A percentile compares a stretch with the other conserved stretches of the same genome.
phyloP scores from a whole-genome alignment of 2,113 vertebrate species.

The Callithrix jacchus region DNA sequence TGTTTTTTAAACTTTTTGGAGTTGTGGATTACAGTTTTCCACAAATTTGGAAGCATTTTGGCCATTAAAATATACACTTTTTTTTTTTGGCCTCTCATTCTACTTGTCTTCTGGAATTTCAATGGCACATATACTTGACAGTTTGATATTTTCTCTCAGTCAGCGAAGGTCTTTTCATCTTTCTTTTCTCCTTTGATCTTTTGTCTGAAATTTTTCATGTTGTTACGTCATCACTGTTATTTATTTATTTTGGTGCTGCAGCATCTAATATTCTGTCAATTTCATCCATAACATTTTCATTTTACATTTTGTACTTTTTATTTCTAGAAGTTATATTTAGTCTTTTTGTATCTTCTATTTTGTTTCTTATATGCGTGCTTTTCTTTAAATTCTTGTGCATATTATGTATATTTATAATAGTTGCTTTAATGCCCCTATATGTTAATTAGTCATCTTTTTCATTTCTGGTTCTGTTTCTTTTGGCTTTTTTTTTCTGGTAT shows the following conservation, averaged over 20 bases:
- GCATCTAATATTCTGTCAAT: not conserved
- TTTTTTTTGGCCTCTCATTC: not conserved
- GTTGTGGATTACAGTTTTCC: not conserved
- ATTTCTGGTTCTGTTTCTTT: not conserved
- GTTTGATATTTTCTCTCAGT: conserved; percentile 1
- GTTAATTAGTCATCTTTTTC: not conserved
- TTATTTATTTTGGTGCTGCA: not conserved
- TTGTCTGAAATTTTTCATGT: not conserved
- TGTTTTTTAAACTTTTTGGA: not conserved
- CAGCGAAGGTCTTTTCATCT: not conserved
- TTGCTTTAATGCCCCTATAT: not conserved
- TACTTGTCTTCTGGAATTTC: not conserved
- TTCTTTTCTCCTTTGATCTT: not conserved
- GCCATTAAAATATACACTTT: not conserved
- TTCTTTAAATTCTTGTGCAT: not conserved
- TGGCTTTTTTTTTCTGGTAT: not conserved
- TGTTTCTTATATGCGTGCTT: not conserved
- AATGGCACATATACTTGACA: not conserved
- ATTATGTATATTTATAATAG: not conserved
- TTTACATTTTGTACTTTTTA: conserved; percentile 1
- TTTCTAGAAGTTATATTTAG: not conserved
- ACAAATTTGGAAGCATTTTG: conserved; percentile 1
- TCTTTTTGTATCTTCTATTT: not conserved
- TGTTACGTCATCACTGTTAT: not conserved
- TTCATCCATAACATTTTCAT: not conserved